Percentiles rank a stretch among this genome's conserved stretches.
phyloP scores from a whole-genome alignment of 2,113 vertebrate species.

The Burhinus bistriatus region DNA sequence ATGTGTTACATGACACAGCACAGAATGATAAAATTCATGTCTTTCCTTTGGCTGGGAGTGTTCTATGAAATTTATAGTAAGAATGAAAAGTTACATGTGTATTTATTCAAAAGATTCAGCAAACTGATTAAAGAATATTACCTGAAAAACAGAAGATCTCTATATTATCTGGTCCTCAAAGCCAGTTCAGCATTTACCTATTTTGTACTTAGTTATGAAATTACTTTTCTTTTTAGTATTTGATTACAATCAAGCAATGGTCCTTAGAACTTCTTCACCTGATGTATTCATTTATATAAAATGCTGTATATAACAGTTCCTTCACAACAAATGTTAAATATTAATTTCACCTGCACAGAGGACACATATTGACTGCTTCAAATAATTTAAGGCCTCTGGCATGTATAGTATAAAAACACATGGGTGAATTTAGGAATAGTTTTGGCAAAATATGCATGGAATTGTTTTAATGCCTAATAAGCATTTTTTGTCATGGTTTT shows the following conservation, averaged over 20 bases:
- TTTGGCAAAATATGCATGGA: neutral
- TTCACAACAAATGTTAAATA: neutral
- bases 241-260: neutral
- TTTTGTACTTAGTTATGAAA: neutral
- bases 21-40: conserved; percentile 37
- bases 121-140: neutral
- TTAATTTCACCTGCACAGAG: neutral
- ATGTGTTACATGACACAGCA: neutral
- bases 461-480: neutral
- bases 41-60: neutral
- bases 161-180: neutral
- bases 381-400: neutral
- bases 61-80: neutral
- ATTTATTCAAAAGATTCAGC: neutral
- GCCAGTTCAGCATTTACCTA: neutral
- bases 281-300: neutral
- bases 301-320: neutral
- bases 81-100: neutral
- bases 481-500: neutral
- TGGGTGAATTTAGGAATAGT: neutral
- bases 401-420: neutral
- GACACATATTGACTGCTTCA: neutral
- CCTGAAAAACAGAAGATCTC: neutral
- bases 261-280: neutral
- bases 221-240: neutral